Evolutionary conservation across 2,797 vertebrate genomes (phyloP).

Genomic region (Diplodus sargus): DNA sequence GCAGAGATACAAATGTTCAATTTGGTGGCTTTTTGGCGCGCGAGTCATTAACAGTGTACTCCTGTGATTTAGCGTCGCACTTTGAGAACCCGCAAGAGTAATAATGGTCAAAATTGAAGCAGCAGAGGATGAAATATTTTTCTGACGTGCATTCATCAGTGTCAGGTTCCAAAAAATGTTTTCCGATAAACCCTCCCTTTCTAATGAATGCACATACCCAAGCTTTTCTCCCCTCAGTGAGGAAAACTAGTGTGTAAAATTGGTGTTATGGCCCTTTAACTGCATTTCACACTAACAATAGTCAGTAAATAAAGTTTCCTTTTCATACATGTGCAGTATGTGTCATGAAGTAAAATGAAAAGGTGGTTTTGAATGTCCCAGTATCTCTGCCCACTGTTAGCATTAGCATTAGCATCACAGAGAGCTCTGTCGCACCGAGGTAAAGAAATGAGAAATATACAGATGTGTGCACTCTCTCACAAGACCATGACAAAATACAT

Average conservation of each 20-base stretch:
- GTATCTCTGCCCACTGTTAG: conserved; percentile 31
- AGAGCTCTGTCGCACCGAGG: conserved; percentile 32
- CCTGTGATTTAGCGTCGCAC: background rate
- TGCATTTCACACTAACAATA: background rate
- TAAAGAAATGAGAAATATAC: background rate
- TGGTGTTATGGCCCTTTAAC: background rate
- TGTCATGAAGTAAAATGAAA: conserved; percentile 29
- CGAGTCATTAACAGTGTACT: background rate
- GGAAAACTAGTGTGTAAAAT: background rate
- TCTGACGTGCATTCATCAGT: no score
- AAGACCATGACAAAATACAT: background rate
- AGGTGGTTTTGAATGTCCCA: conserved; percentile 30
- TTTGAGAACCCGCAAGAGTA: background rate
- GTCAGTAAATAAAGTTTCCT: background rate
- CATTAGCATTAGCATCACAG: background rate
- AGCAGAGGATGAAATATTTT: background rate
- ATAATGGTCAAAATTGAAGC: background rate
- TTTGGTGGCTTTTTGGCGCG: background rate
- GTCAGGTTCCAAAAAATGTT: no score
- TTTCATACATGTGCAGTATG: background rate
- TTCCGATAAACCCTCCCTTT: no score
- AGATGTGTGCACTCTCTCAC: background rate
- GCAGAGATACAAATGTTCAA: background rate
- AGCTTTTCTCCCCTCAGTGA: no score
- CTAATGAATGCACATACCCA: no score